These are phyloP conservation scores for Brachyrhaphis roseni DNA, from an alignment of 2,797 vertebrate genomes.

Conservation along the genomic window DNA sequence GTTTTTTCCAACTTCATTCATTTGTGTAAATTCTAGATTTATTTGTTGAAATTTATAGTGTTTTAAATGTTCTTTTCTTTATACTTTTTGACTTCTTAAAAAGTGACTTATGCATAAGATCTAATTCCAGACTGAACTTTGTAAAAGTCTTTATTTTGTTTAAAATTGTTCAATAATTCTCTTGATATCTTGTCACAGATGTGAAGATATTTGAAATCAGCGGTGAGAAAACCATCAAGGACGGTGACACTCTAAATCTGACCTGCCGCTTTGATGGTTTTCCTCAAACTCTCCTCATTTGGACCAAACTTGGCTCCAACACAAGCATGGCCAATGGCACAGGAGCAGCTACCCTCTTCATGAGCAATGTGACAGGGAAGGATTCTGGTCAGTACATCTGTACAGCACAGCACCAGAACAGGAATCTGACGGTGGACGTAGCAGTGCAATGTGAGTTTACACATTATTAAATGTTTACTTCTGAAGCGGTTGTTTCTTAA, in stretches of 20 bases:
- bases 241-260: slow-evolving; percentile 50
- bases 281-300: slow-evolving; percentile 39
- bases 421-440: neutral
- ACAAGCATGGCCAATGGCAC: neutral
- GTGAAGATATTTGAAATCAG: neutral
- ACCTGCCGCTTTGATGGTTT: slow-evolving; percentile 60
- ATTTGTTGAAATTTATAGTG: neutral
- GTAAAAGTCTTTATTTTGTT: neutral
- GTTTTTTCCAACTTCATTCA: too few relatives aligned
- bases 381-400: slow-evolving; percentile 60
- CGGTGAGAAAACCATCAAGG: slow-evolving; percentile 1
- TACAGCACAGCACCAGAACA: slow-evolving; percentile 12
- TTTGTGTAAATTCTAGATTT: too few relatives aligned
- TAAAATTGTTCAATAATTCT: neutral
- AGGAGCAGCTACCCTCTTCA: slow-evolving; percentile 18
- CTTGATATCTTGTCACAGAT: neutral
- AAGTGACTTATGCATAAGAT: neutral
- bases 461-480: neutral
- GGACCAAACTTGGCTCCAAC: slow-evolving; percentile 19
- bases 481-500: slow-evolving; percentile 13
- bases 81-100: neutral
- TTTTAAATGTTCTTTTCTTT: neutral
- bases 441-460: neutral
- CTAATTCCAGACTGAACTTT: neutral
- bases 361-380: slow-evolving; percentile 22